Evolutionary conservation across 2,797 vertebrate genomes (phyloP), one percentile per base, ranked within the genome.

Genomic region (Podarcis lilfordi): DNA sequence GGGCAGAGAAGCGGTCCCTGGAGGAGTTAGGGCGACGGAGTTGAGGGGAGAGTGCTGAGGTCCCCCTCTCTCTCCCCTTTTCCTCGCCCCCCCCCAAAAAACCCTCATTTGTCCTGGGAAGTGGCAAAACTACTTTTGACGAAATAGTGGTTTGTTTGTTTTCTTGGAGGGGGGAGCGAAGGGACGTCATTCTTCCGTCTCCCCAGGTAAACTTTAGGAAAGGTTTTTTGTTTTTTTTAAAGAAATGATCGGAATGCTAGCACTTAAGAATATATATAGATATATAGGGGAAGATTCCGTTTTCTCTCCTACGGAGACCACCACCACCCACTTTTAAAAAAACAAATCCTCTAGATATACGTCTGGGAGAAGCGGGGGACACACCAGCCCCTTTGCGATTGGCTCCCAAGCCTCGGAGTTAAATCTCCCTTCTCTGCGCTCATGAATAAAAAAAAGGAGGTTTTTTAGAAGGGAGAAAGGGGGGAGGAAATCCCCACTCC

Each of bases 381-480:
- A 21, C 21, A 40, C 5, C 87, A 88, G 91, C 92, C 92, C 92
- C 94, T 80, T 91, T 92, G 93, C 97, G 96, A 98, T 97, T 97
- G 97, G 96, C n/a, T 93, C 85, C 94, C 91, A 84, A 75, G 88
- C 96, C 95, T 96, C 89, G 88, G 95, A 93, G 97, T 95, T 91
- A 96, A 94, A 96, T 90, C 93, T 97, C 97, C n/a, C 97, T 96
- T 97, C 96, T 95, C 96, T 97, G 94, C 17, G 68, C 97, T 97
- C 97, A 94, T 94, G 97, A 98, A 98, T 98, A 98, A 98, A 98
- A 88, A 32, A 98, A 83, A 71, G 66, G 35, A 19, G 74, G 15
- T n/a, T 21, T 75, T 75, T 74, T 37, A 35, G 15, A 2, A 35
- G 27, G 35, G 23, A 98, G 98, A 97, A 97, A 93, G 96, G 95